Base-by-base conservation (phyloP, 1,140 invertebrate species). In the Brachionus manjavacas region DNA sequence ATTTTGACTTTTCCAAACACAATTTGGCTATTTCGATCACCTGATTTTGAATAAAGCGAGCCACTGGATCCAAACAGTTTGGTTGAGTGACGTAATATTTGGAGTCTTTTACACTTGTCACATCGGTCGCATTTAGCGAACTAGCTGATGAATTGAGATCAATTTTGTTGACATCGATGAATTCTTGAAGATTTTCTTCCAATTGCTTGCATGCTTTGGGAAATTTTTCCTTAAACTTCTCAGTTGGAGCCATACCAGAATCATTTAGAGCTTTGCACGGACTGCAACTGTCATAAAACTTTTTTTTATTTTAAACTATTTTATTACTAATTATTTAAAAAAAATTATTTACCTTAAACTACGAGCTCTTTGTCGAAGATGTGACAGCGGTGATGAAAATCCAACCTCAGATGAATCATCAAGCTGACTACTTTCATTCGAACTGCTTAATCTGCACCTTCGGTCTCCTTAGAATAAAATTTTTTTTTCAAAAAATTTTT, bases 1-100 rank as follows among this genome's bases (percentile, higher is more conserved):
- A 94, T 88, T 95, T 92, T 0, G 96, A 96, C 89, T 98, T 98
- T 88, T 95, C 93, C 35, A 98, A 90, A 88, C 96, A 98, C 88
- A 98, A 96, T 52, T 95, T 92, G 0, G 95, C 96, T 92, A 98
- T 94, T 89, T 98, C 96, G 85, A 98, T 91, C 12, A 98, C 93
- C 92, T 99, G 94, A 91, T 95, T 94, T 90, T 96, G 95, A 16
- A 96, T 94, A 89, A 97, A 97, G 87, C 96, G 92, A 79, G 96
- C 93, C 85, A 97, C 96, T 4, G 96, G 96, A 87, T 96, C 92
- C 12, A 92, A 68, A 76, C 72, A 31, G 12, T 16, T 49, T 23
- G 72, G 72, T 25, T 76, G 72, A 23, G 72, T 20, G 20, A 76
- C 72, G 28, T 60, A 23, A 25, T 64, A 81, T 41, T 81, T 81